These are phyloP conservation scores for Pyrrhia umbra DNA, from an alignment of 2,888 invertebrate species.

Conservation along the genomic window DNA sequence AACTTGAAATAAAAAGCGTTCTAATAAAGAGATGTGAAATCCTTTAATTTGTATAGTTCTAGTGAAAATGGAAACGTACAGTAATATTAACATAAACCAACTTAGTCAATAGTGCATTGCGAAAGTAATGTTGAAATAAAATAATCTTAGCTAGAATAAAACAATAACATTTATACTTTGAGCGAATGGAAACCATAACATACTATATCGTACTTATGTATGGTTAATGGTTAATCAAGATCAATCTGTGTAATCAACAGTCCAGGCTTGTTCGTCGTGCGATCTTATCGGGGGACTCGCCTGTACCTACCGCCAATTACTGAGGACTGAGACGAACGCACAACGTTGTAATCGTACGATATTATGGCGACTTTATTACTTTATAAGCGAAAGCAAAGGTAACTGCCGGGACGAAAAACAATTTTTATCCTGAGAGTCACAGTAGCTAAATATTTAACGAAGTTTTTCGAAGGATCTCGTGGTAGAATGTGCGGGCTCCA, in stretches of 20 bases:
- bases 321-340: constrained; percentile 21
- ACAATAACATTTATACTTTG: constrained; percentile 48
- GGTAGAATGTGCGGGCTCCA: too few relatives aligned
- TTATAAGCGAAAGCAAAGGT: too few relatives aligned
- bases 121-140: constrained; percentile 27
- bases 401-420: too few relatives aligned
- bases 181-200: constrained; percentile 6
- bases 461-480: too few relatives aligned
- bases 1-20: too few relatives aligned
- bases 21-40: too few relatives aligned
- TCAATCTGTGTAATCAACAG: constrained; percentile 56
- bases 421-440: background rate
- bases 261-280: constrained; percentile 24
- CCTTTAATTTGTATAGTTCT: too few relatives aligned
- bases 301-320: constrained; percentile 38
- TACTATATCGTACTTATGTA: constrained; percentile 28
- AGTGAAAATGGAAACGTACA: too few relatives aligned
- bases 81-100: background rate
- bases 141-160: constrained; percentile 14
- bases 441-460: background rate
- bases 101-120: constrained; percentile 19
- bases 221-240: constrained; percentile 59
- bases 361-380: background rate
- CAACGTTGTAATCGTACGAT: constrained; percentile 28
- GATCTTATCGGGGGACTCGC: constrained; percentile 47